Base-by-base conservation (phyloP, 1,140 invertebrate species). In the Sycophaga agraensis region DNA sequence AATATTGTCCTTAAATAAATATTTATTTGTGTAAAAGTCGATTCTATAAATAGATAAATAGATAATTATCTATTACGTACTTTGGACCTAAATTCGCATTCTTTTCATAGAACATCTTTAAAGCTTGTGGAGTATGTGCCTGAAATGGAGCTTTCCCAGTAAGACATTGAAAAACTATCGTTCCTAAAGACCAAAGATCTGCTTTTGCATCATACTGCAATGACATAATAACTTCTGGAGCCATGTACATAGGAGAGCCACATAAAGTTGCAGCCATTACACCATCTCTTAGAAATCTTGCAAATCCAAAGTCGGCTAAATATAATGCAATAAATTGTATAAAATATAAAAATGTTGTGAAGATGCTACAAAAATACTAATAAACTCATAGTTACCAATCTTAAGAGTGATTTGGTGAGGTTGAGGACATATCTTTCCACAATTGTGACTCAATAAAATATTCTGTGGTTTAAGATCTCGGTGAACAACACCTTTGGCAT, bases 221-320 rank as follows among this genome's bases (percentile, higher is more conserved):
- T 2, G 96, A 98, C 97, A 99, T 99, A 68, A 99, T 99, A 34
- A 99, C 97, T 87, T 99, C 97, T 1, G 97, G 96, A 28, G 96
- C 96, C 97, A 99, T 99, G 73, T 99, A 99, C 97, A 99, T 99
- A 3, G 98, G 98, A 34, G 97, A 99, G 17, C 97, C 98, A 81
- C 98, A 99, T 2, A 99, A 82, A 34, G 98, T 99, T 46, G 95
- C 97, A 45, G 98, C 98, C 98, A 99, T 99, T 16, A 97, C 95
- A 48, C 97, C 98, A 79, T 99, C 97, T 81, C 96, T 90, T 7
- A 99, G 82, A 81, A 99, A 99, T 73, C 98, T 85, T 26, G 98
- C 98, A 84, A 99, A 99, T 17, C 98, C 98, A 86, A 99, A 99
- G 83, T 99, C 98, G 72, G 98, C 96, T 94, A 79, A 66, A 85